A percentile compares a stretch with the other conserved stretches of the same genome.
Conservation (phyloP, 2,888 invertebrate genomes). For the Conomelus anceps region DNA sequence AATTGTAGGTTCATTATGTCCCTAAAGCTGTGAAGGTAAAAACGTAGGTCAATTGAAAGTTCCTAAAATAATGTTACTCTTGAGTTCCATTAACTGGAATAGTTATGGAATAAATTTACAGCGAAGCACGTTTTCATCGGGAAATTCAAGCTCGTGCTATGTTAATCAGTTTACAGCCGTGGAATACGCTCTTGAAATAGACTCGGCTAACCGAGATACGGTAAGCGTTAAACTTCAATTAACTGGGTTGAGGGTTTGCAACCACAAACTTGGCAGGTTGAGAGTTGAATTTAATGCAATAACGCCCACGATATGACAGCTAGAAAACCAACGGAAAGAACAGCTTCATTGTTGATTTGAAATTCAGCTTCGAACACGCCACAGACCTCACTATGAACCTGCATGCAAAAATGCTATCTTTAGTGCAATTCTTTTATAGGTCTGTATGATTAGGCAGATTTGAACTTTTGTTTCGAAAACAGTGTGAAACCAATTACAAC, state of each 20-base stretch:
- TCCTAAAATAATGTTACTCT: background rate
- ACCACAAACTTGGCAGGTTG: background rate
- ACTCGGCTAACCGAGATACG: background rate
- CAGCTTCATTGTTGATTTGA: background rate
- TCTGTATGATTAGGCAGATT: background rate
- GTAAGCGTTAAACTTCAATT: background rate
- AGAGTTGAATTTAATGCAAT: background rate
- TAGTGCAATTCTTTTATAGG: background rate
- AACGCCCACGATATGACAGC: background rate
- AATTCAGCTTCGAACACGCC: background rate
- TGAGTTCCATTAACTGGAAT: background rate
- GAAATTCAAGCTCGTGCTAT: background rate
- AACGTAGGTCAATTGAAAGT: too few relatives aligned
- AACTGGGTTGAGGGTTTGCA: background rate
- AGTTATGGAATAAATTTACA: background rate
- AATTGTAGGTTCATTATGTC: too few relatives aligned
- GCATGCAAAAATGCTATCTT: background rate
- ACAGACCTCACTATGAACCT: background rate
- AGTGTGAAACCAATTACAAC: background rate
- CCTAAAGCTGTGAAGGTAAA: too few relatives aligned
- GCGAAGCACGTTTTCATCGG: background rate
- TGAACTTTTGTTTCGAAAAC: background rate
- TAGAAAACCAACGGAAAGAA: background rate
- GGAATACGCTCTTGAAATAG: background rate
- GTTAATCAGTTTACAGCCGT: background rate